A percentile compares a stretch with the other conserved stretches of the same genome.
phyloP scores from a whole-genome alignment of 2,113 vertebrate genomes.

The Gymnorhina tibicen region DNA sequence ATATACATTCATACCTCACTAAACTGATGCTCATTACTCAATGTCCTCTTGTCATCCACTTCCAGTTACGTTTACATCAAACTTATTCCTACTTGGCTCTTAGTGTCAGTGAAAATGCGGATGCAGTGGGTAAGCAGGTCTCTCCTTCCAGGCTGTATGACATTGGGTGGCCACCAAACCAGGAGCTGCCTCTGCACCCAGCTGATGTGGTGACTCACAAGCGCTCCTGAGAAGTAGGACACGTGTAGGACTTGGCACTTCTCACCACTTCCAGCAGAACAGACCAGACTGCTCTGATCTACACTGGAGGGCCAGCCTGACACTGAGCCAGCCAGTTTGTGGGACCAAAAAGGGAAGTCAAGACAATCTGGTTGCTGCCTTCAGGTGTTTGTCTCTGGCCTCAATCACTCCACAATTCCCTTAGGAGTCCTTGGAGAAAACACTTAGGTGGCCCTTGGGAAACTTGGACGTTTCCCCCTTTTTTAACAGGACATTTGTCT shows the following conservation, averaged over 20 bases:
- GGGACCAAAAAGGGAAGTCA: background rate
- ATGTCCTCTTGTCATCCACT: background rate
- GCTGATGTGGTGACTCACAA: background rate
- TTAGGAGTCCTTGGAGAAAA: background rate
- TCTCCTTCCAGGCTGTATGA: background rate
- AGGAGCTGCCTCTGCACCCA: background rate
- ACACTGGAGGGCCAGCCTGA: background rate
- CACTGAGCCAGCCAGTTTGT: background rate
- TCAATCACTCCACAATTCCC: background rate
- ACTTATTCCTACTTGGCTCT: background rate
- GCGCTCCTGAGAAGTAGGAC: background rate
- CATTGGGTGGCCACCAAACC: background rate
- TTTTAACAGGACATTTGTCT: background rate
- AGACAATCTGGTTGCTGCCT: background rate
- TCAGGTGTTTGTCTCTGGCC: background rate
- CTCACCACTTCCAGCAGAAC: background rate
- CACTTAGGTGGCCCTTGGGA: background rate
- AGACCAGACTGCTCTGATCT: background rate
- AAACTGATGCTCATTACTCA: background rate
- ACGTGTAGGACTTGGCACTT: background rate
- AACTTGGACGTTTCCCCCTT: background rate
- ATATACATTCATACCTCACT: background rate
- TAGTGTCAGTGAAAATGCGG: accelerated
- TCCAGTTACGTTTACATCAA: background rate
- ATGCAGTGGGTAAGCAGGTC: background rate